Conservation (phyloP, 2,797 vertebrate genomes). For the Enteromius anoplus region DNA sequence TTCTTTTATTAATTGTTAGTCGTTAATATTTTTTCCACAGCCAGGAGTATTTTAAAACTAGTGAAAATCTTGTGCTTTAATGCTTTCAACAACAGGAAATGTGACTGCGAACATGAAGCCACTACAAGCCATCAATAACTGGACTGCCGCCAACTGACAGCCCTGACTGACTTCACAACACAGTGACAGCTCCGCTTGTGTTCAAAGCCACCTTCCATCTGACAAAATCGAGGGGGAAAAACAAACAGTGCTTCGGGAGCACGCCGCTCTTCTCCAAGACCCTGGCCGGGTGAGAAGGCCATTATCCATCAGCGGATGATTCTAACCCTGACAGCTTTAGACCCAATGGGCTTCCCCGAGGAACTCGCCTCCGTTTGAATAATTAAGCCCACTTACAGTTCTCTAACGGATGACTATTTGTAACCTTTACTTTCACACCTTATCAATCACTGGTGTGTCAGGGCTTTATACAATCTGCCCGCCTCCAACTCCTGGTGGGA, state of each 20-base stretch:
- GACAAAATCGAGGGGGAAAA: slow-evolving; percentile 60
- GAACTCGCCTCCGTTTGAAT: slow-evolving; percentile 74
- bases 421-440: slow-evolving; percentile 70
- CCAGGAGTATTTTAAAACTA: background rate
- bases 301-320: slow-evolving; percentile 74
- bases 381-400: slow-evolving; percentile 73
- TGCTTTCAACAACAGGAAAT: slow-evolving; percentile 17
- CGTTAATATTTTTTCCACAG: background rate
- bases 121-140: slow-evolving; percentile 38
- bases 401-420: slow-evolving; percentile 68
- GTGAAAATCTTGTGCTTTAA: background rate
- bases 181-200: slow-evolving; percentile 26
- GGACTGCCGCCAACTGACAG: slow-evolving; percentile 22
- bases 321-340: slow-evolving; percentile 70
- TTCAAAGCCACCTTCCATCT: slow-evolving; percentile 53
- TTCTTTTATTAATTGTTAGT: too few relatives aligned
- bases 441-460: slow-evolving; percentile 73
- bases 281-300: slow-evolving; percentile 56
- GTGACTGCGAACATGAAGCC: slow-evolving; percentile 17
- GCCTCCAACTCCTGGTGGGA: slow-evolving; percentile 59
- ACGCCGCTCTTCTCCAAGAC: slow-evolving; percentile 62
- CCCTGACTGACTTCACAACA: slow-evolving; percentile 28
- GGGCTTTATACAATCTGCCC: slow-evolving; percentile 62
- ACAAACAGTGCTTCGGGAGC: slow-evolving; percentile 57
- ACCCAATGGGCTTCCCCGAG: slow-evolving; percentile 66